Base-by-base conservation (phyloP, 2,113 vertebrate species). In the Zeus faber region DNA sequence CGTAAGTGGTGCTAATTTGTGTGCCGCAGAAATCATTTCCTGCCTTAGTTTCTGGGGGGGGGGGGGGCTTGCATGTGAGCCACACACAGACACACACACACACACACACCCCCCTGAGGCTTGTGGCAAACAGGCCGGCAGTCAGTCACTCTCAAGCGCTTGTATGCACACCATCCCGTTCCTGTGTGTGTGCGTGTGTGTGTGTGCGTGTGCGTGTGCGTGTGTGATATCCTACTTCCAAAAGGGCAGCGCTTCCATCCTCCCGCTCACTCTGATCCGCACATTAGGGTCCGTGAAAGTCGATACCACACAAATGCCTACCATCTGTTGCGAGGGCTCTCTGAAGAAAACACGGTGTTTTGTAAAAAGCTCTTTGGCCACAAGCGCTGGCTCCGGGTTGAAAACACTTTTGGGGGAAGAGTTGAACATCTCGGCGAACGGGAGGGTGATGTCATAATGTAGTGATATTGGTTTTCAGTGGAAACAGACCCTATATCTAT, bases 1-100 rank as follows among this genome's bases (percentile, higher is more conserved):
- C 51, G 62, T 65, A 70, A 78, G 69, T 27, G 49, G 17, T 14
- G 5, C 70, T 70, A 62, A 79, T 80, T 70, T 62, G 56, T 64
- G 68, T 62, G 44, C 59, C 62, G 74, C 66, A 37, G 2, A 57
- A 83, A 80, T 82, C 0, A 84, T 79, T 83, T 77, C 77, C 74
- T 72, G 44, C 9, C 49, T 48, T 75, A 71, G 77, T 51, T 70
- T n/a, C n/a, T n/a, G n/a, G n/a, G n/a, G n/a, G n/a, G n/a, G n/a
- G 69, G 44, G 39, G 54, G 62, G 65, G 26, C 5, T 63, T 58
- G 72, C 62, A 70, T 63, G 61, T 55, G 47, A 39, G 24, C 11
- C 55, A 58, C 47, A 47, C 56, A n/a, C n/a, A n/a, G n/a, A n/a
- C n/a, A n/a, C n/a, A n/a, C n/a, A n/a, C n/a, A n/a, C n/a, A n/a